phyloP scores from a whole-genome alignment of 2,113 vertebrate genomes.

The Anhinga rufa region DNA sequence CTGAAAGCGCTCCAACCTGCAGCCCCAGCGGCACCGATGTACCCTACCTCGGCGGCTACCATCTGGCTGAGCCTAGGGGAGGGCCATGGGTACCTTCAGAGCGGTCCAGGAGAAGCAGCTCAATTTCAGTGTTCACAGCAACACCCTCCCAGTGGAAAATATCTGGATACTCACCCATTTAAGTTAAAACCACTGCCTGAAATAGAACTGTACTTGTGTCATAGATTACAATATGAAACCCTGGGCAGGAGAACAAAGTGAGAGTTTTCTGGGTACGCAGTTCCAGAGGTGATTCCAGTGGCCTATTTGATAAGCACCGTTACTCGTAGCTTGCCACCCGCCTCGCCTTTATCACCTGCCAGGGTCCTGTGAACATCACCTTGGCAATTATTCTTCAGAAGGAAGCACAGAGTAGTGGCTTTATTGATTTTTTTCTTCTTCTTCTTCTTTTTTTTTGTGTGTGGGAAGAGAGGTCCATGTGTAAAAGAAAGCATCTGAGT shows the following conservation, averaged over 20 bases:
- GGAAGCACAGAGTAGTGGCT: background rate
- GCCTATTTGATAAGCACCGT: background rate
- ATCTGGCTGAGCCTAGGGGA: background rate
- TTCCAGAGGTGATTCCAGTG: background rate
- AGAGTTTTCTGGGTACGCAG: background rate
- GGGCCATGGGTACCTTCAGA: background rate
- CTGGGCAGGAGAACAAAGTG: background rate
- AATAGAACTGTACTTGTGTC: background rate
- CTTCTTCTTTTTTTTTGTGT: background rate
- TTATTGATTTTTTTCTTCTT: background rate
- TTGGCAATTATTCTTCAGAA: background rate
- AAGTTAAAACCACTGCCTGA: background rate
- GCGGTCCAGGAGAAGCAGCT: background rate
- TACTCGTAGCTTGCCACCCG: background rate
- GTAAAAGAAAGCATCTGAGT: background rate
- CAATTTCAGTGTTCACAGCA: background rate
- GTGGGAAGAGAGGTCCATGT: background rate
- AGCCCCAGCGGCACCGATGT: background rate
- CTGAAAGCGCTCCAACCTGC: rapidly evolving
- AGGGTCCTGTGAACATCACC: background rate
- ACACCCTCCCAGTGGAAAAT: background rate
- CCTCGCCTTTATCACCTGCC: background rate
- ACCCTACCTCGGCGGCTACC: background rate
- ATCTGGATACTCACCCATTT: background rate
- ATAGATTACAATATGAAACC: background rate